phyloP scores from a whole-genome alignment of 2,888 invertebrate species.

The Troides oblongomaculatus region DNA sequence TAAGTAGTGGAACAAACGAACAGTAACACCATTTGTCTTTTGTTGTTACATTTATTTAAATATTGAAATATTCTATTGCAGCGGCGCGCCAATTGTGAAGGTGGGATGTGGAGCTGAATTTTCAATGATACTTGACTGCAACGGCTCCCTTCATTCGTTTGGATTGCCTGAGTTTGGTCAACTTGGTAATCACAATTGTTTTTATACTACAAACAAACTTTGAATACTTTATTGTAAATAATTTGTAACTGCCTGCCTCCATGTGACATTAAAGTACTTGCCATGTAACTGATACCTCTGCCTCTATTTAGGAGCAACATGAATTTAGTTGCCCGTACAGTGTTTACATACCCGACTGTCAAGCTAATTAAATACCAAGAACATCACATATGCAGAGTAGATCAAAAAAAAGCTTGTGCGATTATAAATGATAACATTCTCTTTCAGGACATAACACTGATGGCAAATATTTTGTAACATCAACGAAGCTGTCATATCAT shows the following conservation, averaged over 20 bases:
- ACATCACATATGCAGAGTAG: no score
- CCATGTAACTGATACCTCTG: no score
- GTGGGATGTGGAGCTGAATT: slow-evolving; percentile 96
- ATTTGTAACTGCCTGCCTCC: no score
- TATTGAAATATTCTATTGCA: slow-evolving; percentile 40
- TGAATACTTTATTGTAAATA: no score
- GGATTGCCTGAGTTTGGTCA: slow-evolving; percentile 97
- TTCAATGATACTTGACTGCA: slow-evolving; percentile 93
- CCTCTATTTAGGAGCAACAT: no score
- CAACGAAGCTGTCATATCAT: slow-evolving; percentile 92
- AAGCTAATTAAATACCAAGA: no score
- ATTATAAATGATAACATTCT: neutral
- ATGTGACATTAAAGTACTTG: no score
- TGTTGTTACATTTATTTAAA: neutral
- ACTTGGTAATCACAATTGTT: slow-evolving; percentile 67
- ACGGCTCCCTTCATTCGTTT: slow-evolving; percentile 93
- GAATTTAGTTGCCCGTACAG: no score
- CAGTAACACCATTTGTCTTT: neutral
- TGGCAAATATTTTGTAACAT: slow-evolving; percentile 95
- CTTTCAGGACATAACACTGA: slow-evolving; percentile 92
- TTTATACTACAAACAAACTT: no score
- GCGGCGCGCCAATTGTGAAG: slow-evolving; percentile 92
- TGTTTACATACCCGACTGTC: no score
- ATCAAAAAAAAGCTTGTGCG: no score
- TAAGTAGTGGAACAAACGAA: slow-evolving; percentile 39